Conservation (phyloP, 2,888 invertebrate species). For the Ormia ochracea region DNA sequence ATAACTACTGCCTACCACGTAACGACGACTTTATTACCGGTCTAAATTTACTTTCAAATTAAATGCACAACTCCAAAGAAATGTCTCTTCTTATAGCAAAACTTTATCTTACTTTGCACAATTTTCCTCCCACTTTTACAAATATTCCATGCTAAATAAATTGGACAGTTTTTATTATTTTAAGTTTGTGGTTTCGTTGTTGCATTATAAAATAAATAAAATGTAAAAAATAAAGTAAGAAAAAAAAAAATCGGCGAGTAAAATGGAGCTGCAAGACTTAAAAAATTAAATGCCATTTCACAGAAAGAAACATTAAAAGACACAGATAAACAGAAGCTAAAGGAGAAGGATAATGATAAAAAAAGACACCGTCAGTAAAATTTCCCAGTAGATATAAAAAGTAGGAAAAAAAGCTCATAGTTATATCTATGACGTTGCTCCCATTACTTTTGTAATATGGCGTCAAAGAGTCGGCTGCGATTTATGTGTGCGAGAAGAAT, state of each 20-base stretch:
- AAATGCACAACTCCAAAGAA: slow-evolving; percentile 35
- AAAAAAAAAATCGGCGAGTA: background rate
- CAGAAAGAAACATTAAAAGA: slow-evolving; percentile 6
- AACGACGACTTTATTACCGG: slow-evolving; percentile 20
- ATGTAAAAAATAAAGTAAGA: slow-evolving; percentile 15
- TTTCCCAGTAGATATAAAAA: slow-evolving; percentile 41
- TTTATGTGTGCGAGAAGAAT: slow-evolving; percentile 33
- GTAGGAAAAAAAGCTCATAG: slow-evolving; percentile 38
- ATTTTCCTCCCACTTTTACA: background rate
- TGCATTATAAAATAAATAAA: slow-evolving; percentile 16
- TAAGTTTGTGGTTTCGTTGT: slow-evolving; percentile 26
- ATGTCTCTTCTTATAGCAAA: background rate
- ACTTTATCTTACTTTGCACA: background rate
- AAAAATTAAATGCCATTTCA: slow-evolving; percentile 25
- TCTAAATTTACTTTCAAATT: slow-evolving; percentile 37
- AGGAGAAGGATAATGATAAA: background rate
- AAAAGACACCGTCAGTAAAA: slow-evolving; percentile 49
- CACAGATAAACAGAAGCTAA: slow-evolving; percentile 3
- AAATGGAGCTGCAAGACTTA: background rate
- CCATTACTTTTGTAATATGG: slow-evolving; percentile 61
- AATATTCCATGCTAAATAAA: slow-evolving; percentile 21
- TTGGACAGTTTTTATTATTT: slow-evolving; percentile 49
- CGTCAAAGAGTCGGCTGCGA: slow-evolving; percentile 59
- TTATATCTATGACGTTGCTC: slow-evolving; percentile 55
- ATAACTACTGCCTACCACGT: slow-evolving; percentile 14